These are phyloP conservation scores for Lochmaea crataegi DNA, from an alignment of 2,888 invertebrate genomes.

Conservation along the genomic window DNA sequence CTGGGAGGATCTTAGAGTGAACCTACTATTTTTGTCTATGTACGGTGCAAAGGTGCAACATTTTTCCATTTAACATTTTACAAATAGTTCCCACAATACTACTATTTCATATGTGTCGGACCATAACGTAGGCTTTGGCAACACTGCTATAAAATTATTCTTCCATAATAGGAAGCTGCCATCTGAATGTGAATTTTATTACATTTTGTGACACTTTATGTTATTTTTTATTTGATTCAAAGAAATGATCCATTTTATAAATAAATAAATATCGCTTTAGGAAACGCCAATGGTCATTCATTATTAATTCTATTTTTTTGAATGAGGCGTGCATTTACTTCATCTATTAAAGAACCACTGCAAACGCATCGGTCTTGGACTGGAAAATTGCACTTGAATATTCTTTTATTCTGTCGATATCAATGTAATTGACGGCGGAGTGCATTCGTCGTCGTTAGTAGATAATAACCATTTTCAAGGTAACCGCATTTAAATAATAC, in stretches of 20 bases:
- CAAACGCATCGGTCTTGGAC: slow-evolving; percentile 7
- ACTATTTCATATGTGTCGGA: too few species aligned
- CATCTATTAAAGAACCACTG: slow-evolving; percentile 3
- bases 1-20: too few species aligned
- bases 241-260: background rate
- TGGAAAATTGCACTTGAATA: slow-evolving; percentile 9
- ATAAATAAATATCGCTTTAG: background rate
- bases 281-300: background rate
- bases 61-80: too few species aligned
- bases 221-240: too few species aligned
- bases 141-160: too few species aligned
- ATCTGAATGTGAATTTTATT: too few species aligned
- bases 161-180: too few species aligned
- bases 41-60: too few species aligned
- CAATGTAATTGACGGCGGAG: slow-evolving; percentile 12
- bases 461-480: slow-evolving; percentile 14
- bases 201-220: too few species aligned
- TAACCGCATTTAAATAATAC: slow-evolving; percentile 10
- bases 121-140: too few species aligned
- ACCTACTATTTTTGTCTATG: too few species aligned
- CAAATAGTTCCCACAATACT: too few species aligned
- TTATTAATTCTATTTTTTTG: background rate
- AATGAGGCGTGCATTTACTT: slow-evolving; percentile 4
- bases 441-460: slow-evolving; percentile 1
- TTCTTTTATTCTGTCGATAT: slow-evolving; percentile 11